Conservation (phyloP, 2,113 vertebrate genomes). For the Nothocercus julius region DNA sequence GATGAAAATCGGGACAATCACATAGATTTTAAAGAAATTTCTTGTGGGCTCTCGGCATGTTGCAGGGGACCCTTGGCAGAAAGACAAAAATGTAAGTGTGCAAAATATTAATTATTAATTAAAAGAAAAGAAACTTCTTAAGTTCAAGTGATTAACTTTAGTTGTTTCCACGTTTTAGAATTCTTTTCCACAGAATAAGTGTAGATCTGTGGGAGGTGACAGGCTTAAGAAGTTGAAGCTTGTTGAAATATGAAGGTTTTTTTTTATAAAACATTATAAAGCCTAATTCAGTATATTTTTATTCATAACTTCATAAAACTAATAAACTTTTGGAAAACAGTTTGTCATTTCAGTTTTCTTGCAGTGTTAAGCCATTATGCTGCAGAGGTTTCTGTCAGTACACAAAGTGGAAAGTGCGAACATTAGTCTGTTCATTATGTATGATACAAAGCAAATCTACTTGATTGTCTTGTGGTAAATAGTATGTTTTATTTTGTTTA, state of each 20-base stretch:
- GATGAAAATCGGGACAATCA: conserved; percentile 99
- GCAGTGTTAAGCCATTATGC: neutral
- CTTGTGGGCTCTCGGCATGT: conserved; percentile 96
- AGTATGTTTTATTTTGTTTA: neutral
- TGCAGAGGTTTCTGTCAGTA: neutral
- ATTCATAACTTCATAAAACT: neutral
- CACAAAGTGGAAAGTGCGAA: neutral
- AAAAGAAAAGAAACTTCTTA: neutral
- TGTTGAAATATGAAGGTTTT: neutral
- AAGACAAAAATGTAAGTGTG: conserved; percentile 95
- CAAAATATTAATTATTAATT: conserved; percentile 12
- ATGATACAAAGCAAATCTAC: neutral
- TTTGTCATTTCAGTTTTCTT: neutral
- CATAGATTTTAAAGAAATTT: conserved; percentile 99
- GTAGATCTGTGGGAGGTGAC: neutral
- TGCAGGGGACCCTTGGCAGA: conserved; percentile 96
- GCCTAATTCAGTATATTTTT: neutral
- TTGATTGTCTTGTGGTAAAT: conserved; percentile 25
- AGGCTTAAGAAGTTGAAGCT: neutral
- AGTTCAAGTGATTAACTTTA: neutral
- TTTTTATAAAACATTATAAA: neutral
- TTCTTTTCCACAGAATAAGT: neutral
- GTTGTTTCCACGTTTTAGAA: neutral
- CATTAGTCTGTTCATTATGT: neutral
- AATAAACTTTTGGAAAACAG: neutral